Evolutionary conservation across 2,888 invertebrate genomes (phyloP).

Genomic region (Sussaba pulchella): DNA sequence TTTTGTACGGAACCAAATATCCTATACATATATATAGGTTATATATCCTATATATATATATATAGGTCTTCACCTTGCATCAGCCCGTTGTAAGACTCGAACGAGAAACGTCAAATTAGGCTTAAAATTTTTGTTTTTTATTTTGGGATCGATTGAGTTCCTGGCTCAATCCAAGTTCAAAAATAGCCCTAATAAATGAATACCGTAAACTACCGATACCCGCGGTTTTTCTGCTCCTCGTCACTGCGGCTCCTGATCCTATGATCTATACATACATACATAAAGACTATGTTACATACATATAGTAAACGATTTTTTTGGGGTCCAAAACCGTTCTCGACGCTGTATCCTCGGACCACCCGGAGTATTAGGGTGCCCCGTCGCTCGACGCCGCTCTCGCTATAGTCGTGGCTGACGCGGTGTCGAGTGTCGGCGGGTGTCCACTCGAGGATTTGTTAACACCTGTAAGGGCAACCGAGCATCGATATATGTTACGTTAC

Average conservation of each 20-base stretch:
- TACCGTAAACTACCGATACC: slow-evolving; percentile 19
- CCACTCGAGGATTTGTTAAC: slow-evolving; percentile 68
- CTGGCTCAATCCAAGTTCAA: too few relatives aligned
- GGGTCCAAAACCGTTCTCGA: slow-evolving; percentile 37
- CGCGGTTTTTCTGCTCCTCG: slow-evolving; percentile 22
- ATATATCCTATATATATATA: too few relatives aligned
- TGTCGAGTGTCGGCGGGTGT: slow-evolving; percentile 66
- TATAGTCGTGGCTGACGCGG: slow-evolving; percentile 53
- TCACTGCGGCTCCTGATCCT: slow-evolving; percentile 18
- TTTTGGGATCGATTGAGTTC: too few relatives aligned
- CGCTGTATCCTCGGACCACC: slow-evolving; percentile 67
- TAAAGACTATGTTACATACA: too few relatives aligned
- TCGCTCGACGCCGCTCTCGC: slow-evolving; percentile 27
- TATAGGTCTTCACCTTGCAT: too few relatives aligned
- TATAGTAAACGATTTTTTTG: slow-evolving; percentile 8
- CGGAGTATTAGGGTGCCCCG: slow-evolving; percentile 63
- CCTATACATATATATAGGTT: too few relatives aligned
- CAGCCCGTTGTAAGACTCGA: too few relatives aligned
- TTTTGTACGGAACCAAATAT: too few relatives aligned
- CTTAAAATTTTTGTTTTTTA: too few relatives aligned
- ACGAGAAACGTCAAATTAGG: too few relatives aligned
- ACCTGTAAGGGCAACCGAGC: slow-evolving; percentile 69
- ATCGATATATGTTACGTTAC: slow-evolving; percentile 64
- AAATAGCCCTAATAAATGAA: too few relatives aligned
- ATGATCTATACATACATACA: too few relatives aligned